phyloP scores from a whole-genome alignment of 2,888 invertebrate genomes.

The Euproctis similis region DNA sequence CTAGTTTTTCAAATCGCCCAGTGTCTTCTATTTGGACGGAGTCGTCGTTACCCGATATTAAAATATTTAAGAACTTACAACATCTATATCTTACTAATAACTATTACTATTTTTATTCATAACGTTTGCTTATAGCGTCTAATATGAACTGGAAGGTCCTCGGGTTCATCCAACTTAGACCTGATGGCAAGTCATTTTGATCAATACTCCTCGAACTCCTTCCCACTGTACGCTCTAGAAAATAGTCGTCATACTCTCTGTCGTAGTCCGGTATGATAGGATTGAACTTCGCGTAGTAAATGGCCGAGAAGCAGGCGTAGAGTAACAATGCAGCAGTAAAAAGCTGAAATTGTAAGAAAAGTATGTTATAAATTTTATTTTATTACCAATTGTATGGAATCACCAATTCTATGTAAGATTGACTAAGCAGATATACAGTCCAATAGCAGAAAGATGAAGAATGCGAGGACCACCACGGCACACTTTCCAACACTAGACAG shows the following conservation, averaged over 20 bases:
- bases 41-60: conserved; percentile 19
- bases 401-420: too few species aligned
- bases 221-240: conserved; percentile 80
- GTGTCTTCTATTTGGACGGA: too few species aligned
- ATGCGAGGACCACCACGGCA: too few species aligned
- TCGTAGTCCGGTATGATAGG: conserved; percentile 86
- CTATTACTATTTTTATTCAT: conserved; percentile 37
- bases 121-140: conserved; percentile 67
- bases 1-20: background rate
- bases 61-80: conserved; percentile 2
- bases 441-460: too few species aligned
- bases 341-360: too few species aligned
- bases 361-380: too few species aligned
- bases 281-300: conserved; percentile 92
- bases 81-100: conserved; percentile 1
- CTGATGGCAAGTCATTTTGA: conserved; percentile 50
- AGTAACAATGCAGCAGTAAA: conserved; percentile 86
- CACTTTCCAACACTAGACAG: too few species aligned
- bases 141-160: conserved; percentile 81
- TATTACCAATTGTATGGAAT: too few species aligned
- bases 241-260: conserved; percentile 83
- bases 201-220: conserved; percentile 61
- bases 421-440: too few species aligned
- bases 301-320: conserved; percentile 90
- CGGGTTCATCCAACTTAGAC: conserved; percentile 74